These are phyloP conservation scores for Coilia nasus DNA, from an alignment of 2,797 vertebrate genomes.

Conservation along the genomic window DNA sequence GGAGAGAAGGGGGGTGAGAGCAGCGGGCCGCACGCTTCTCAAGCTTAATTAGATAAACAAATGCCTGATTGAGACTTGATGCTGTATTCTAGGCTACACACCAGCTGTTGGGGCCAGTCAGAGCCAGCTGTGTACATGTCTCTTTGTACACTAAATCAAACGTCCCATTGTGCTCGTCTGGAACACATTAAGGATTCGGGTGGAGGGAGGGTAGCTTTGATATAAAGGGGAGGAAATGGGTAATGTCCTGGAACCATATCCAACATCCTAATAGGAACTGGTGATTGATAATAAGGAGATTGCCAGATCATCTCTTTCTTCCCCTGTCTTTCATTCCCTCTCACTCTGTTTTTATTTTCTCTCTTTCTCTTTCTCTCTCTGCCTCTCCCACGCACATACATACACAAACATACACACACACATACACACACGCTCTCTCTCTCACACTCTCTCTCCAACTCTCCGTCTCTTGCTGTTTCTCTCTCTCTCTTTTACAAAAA, in stretches of 20 bases:
- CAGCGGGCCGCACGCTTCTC: constrained; percentile 35
- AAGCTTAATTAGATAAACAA: constrained; percentile 74
- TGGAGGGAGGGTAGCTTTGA: constrained; percentile 65
- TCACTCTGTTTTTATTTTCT: constrained; percentile 26
- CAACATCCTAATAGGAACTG: constrained; percentile 72
- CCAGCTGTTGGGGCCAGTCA: constrained; percentile 72
- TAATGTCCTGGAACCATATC: constrained; percentile 77
- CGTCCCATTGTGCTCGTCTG: constrained; percentile 79
- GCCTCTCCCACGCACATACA: neutral
- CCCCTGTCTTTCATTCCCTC: constrained; percentile 29
- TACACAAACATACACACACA: too few species aligned
- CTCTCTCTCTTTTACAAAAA: neutral
- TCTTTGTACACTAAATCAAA: constrained; percentile 77
- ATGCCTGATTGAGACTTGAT: constrained; percentile 70
- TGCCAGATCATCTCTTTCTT: constrained; percentile 62
- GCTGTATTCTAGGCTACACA: constrained; percentile 57
- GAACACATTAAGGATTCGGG: constrained; percentile 68
- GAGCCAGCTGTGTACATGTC: constrained; percentile 77
- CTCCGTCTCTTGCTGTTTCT: constrained; percentile 20
- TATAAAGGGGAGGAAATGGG: constrained; percentile 77
- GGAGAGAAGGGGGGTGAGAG: neutral
- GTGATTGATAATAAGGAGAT: constrained; percentile 72
- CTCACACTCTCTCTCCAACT: neutral
- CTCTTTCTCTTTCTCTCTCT: constrained; percentile 34
- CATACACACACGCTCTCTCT: neutral